phyloP scores from a whole-genome alignment of 2,888 invertebrate genomes.

The Patella pellucida region DNA sequence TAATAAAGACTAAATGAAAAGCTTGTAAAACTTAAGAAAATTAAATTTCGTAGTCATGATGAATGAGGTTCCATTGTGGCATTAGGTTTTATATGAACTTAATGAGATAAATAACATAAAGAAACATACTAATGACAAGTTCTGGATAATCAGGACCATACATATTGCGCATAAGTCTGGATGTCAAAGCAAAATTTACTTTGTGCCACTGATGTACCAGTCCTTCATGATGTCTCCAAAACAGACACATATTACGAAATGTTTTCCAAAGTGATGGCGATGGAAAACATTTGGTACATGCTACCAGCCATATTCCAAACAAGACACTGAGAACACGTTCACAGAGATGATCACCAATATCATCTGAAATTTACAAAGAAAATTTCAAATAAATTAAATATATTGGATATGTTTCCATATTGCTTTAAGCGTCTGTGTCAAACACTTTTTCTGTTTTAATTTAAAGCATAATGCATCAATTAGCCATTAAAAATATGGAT shows the following conservation, averaged over 20 bases:
- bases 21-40: no score
- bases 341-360: slow-evolving; percentile 94
- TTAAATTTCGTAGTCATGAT: no score
- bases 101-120: background rate
- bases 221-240: slow-evolving; percentile 94
- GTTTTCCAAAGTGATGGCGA: slow-evolving; percentile 97
- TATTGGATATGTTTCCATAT: no score
- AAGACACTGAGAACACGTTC: slow-evolving; percentile 93
- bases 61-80: background rate
- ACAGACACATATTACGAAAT: slow-evolving; percentile 89
- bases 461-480: no score
- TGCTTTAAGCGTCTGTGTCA: no score
- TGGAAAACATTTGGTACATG: slow-evolving; percentile 88
- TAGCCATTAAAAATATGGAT: no score
- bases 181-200: slow-evolving; percentile 90
- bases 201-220: slow-evolving; percentile 95
- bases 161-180: slow-evolving; percentile 85
- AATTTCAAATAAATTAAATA: background rate
- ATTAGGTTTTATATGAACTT: background rate
- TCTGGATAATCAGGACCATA: slow-evolving; percentile 78
- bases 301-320: slow-evolving; percentile 88
- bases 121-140: slow-evolving; percentile 61
- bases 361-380: slow-evolving; percentile 75
- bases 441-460: no score
- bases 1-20: no score